Conservation (phyloP, 2,888 invertebrate genomes). For the Pseudoips prasinana region DNA sequence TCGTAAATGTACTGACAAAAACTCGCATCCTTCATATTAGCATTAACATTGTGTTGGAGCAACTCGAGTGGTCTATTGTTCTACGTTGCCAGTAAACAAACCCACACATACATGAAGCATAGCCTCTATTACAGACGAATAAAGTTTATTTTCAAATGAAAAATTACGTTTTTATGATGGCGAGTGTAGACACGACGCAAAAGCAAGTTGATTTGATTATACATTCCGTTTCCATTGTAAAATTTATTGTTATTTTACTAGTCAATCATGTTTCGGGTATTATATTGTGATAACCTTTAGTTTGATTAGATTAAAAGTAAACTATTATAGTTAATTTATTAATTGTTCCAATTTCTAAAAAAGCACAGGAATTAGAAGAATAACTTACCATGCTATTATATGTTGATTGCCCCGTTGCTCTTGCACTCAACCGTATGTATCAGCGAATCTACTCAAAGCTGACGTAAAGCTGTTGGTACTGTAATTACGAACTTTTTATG, state of each 20-base stretch:
- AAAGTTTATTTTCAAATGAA: conserved; percentile 29
- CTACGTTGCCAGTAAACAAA: conserved; percentile 37
- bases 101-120: conserved; percentile 6
- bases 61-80: conserved; percentile 60
- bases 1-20: conserved; percentile 37
- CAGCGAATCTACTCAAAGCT: too few relatives aligned
- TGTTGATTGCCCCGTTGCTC: too few relatives aligned
- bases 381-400: too few relatives aligned
- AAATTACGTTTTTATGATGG: conserved; percentile 10
- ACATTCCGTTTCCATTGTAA: conserved; percentile 50
- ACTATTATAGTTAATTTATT: too few relatives aligned
- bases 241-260: conserved; percentile 46
- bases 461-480: too few relatives aligned
- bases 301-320: too few relatives aligned
- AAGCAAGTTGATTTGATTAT: conserved; percentile 64
- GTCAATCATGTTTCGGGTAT: conserved; percentile 11
- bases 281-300: conserved; percentile 3
- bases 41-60: conserved; percentile 58
- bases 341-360: too few relatives aligned
- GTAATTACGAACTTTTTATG: too few relatives aligned
- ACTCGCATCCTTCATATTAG: conserved; percentile 56
- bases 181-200: conserved; percentile 33
- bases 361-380: too few relatives aligned
- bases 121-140: conserved; percentile 9
- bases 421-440: too few relatives aligned